These are phyloP conservation scores for Schizopygopsis malacanthus DNA, from an alignment of 2,797 vertebrate species.

Conservation along the genomic window DNA sequence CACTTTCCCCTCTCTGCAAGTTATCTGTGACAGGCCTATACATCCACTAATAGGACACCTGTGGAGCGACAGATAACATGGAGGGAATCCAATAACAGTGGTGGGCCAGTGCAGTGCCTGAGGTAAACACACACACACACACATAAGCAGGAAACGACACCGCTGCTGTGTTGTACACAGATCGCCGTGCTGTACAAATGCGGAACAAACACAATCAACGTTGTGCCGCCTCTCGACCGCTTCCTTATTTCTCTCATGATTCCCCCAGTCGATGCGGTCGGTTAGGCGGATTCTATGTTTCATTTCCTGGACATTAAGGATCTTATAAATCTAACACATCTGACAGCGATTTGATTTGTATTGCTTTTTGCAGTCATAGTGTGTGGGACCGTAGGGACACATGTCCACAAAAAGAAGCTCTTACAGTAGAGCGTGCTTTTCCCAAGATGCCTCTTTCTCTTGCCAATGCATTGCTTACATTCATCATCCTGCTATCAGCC, in stretches of 20 bases:
- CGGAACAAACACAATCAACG: conserved; percentile 53
- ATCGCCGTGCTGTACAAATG: conserved; percentile 9
- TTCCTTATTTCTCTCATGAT: conserved; percentile 52
- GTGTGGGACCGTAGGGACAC: conserved; percentile 27
- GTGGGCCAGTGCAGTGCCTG: conserved; percentile 5
- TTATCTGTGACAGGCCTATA: conserved; percentile 48
- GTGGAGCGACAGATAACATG: conserved; percentile 36
- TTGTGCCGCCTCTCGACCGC: conserved; percentile 7
- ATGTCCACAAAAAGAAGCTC: conserved; percentile 45
- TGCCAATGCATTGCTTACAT: conserved; percentile 55
- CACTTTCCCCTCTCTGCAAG: conserved; percentile 35
- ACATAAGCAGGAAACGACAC: not conserved
- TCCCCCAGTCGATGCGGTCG: conserved; percentile 45
- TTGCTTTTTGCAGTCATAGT: conserved; percentile 46
- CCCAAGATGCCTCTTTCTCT: conserved; percentile 48
- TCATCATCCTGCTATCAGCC: conserved; percentile 55
- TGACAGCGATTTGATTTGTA: conserved; percentile 59
- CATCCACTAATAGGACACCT: conserved; percentile 46
- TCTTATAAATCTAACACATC: conserved; percentile 58
- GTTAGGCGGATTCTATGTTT: conserved; percentile 51
- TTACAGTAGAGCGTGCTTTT: conserved; percentile 44
- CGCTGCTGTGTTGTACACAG: not conserved
- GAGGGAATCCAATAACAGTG: conserved; percentile 43
- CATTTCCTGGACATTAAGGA: conserved; percentile 56
- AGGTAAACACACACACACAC: conserved; percentile 28